A percentile compares a stretch with the other conserved stretches of the same genome.
Conservation (phyloP, 1,140 invertebrate genomes). For the Hylyphantes graminicola region DNA sequence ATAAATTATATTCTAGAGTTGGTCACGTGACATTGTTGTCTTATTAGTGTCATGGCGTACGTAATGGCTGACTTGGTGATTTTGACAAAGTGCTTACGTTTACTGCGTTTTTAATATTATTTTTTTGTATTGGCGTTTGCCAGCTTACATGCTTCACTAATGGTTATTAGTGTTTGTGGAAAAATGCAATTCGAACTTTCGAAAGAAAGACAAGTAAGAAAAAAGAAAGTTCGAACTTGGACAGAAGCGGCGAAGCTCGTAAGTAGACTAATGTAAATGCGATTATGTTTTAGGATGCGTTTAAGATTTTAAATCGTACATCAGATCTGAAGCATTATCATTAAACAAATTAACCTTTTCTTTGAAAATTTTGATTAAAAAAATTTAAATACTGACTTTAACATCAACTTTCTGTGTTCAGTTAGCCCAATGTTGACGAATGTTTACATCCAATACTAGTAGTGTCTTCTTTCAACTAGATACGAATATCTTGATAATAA, state of each 20-base stretch:
- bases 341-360: too few relatives aligned
- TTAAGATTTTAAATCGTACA: too few relatives aligned
- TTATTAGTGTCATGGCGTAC: constrained; percentile 60
- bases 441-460: too few relatives aligned
- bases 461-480: too few relatives aligned
- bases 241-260: constrained; percentile 67
- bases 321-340: too few relatives aligned
- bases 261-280: constrained; percentile 59
- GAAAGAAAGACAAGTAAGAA: constrained; percentile 65
- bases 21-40: constrained; percentile 61
- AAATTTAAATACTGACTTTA: too few relatives aligned
- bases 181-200: constrained; percentile 65
- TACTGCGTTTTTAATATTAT: constrained; percentile 45
- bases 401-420: too few relatives aligned
- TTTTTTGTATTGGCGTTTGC: constrained; percentile 47
- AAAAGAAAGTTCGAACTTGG: constrained; percentile 66
- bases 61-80: constrained; percentile 55
- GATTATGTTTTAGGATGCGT: not conserved
- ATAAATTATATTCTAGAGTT: constrained; percentile 8
- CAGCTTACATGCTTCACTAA: constrained; percentile 57
- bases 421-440: too few relatives aligned
- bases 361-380: too few relatives aligned
- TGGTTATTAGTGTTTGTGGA: constrained; percentile 59
- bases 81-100: constrained; percentile 57
- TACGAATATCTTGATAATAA: too few relatives aligned